Conservation (phyloP, 2,797 vertebrate species). For the Xenentodon cancila region DNA sequence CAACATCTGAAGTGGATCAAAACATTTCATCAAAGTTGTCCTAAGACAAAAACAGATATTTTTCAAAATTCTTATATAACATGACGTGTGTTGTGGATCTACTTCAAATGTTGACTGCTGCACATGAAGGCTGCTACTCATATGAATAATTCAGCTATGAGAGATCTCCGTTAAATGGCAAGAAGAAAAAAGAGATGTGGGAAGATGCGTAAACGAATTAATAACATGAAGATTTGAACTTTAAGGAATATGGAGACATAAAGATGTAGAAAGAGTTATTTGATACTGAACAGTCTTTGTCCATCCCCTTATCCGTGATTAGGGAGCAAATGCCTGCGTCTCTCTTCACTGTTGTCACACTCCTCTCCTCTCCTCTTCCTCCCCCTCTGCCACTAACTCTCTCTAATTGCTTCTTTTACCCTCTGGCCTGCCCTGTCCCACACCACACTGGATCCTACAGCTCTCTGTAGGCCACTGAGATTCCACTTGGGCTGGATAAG, state of each 20-base stretch:
- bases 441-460: slow-evolving; percentile 40
- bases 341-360: slow-evolving; percentile 46
- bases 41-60: no score
- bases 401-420: slow-evolving; percentile 75
- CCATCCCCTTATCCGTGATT: slow-evolving; percentile 44
- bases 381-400: slow-evolving; percentile 38
- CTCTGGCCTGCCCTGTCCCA: slow-evolving; percentile 52
- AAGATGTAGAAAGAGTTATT: slow-evolving; percentile 24
- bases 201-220: neutral
- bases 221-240: neutral
- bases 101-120: no score
- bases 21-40: no score
- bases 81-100: no score
- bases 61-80: no score
- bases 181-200: neutral
- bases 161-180: neutral
- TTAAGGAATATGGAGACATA: no score
- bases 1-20: no score
- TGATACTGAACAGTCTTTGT: slow-evolving; percentile 64
- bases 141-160: no score
- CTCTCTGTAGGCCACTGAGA: slow-evolving; percentile 63
- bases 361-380: slow-evolving; percentile 26
- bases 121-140: no score
- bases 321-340: slow-evolving; percentile 50
- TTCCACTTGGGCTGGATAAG: slow-evolving; percentile 56